Percentiles rank a stretch among this genome's conserved stretches.
Evolutionary conservation across 2,113 vertebrate genomes (phyloP).

Genomic region (Leiothrix lutea): DNA sequence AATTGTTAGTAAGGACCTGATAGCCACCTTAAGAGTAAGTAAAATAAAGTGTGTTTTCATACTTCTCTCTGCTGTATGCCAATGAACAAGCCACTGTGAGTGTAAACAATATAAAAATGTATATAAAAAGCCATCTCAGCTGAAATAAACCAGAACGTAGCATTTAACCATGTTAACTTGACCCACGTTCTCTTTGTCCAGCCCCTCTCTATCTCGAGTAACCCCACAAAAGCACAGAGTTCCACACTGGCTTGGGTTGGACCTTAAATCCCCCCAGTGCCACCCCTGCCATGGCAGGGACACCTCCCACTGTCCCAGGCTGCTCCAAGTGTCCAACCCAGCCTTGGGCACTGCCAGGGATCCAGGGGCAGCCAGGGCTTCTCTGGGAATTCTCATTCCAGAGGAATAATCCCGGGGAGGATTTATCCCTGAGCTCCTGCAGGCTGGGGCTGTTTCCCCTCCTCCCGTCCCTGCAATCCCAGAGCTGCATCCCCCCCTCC

Average conservation of each 20-base stretch:
- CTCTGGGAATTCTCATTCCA: not conserved
- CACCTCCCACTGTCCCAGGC: not conserved
- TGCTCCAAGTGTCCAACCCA: not conserved
- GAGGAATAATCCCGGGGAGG: not conserved
- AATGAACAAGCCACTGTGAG: no score
- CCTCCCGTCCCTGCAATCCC: not conserved
- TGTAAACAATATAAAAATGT: no score
- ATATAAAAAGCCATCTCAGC: no score
- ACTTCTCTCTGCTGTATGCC: no score
- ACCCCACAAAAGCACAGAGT: no score
- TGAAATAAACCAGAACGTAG: no score
- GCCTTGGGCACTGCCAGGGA: not conserved
- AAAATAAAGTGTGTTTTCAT: no score
- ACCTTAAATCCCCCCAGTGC: fast-evolving
- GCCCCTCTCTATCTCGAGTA: no score
- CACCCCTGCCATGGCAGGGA: not conserved
- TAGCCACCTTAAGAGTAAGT: no score
- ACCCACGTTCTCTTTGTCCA: no score
- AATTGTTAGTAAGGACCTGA: no score
- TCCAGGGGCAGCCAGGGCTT: not conserved
- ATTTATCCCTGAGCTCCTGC: not conserved
- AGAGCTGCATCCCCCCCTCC: not conserved
- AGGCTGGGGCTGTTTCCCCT: not conserved
- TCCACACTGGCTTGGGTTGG: fast-evolving
- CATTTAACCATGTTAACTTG: no score